Evolutionary conservation across 2,888 invertebrate genomes (phyloP).

Genomic region (Lithophane semibrunnea): DNA sequence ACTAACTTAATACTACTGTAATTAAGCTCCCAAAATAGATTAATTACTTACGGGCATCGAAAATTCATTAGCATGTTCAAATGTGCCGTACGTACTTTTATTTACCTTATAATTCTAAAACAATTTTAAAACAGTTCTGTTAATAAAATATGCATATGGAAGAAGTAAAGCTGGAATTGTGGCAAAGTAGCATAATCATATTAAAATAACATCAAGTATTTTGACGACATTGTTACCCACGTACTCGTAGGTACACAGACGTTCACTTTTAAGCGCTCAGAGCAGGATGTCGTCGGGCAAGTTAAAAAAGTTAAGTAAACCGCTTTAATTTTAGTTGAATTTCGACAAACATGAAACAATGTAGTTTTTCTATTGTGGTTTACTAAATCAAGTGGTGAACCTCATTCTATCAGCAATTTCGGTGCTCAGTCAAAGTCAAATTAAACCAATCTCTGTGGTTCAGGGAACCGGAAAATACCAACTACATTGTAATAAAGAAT

Average conservation of each 20-base stretch:
- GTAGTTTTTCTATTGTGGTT: constrained; percentile 20
- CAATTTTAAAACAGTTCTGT: background rate
- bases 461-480: background rate
- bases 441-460: background rate
- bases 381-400: constrained; percentile 8
- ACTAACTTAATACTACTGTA: background rate
- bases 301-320: constrained; percentile 29
- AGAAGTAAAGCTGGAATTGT: background rate
- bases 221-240: constrained; percentile 32
- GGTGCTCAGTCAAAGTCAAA: background rate
- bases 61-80: constrained; percentile 15
- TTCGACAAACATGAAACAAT: constrained; percentile 21
- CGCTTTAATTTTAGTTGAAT: constrained; percentile 30
- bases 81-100: background rate
- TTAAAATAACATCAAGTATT: constrained; percentile 29
- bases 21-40: constrained; percentile 8
- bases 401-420: constrained; percentile 7
- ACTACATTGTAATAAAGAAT: background rate
- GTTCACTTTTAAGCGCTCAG: constrained; percentile 27
- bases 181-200: background rate
- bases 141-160: background rate
- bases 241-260: constrained; percentile 16
- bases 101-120: background rate
- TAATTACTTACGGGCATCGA: background rate
- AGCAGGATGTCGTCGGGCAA: constrained; percentile 17